These are phyloP conservation scores for Brachyrhaphis roseni DNA, from an alignment of 2,797 vertebrate species.

Conservation along the genomic window DNA sequence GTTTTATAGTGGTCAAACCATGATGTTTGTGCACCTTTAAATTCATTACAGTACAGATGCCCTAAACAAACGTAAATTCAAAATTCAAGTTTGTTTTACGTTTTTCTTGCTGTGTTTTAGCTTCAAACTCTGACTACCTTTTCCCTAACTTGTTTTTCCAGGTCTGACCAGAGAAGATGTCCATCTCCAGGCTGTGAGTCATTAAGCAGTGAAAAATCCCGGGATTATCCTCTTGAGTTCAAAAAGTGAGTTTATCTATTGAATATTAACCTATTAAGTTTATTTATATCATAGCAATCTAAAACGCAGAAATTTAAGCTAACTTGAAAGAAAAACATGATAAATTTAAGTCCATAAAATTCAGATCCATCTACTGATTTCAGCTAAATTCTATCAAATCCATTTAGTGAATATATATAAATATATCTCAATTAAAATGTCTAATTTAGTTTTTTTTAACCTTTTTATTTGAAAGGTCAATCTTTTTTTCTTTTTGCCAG, in stretches of 20 bases:
- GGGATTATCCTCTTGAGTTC: slow-evolving; percentile 5
- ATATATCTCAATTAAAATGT: no score
- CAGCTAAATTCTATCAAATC: neutral
- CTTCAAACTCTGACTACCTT: neutral
- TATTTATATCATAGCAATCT: neutral
- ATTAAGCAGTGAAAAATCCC: neutral
- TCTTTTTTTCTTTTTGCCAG: neutral
- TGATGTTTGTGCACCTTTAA: no score
- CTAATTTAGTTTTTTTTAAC: neutral
- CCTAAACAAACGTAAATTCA: neutral
- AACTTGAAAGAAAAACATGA: neutral
- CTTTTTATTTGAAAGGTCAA: no score
- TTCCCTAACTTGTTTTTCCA: neutral
- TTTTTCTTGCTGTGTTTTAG: neutral
- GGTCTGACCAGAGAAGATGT: neutral
- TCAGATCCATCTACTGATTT: neutral
- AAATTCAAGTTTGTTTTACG: neutral
- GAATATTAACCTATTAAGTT: neutral
- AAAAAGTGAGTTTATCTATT: neutral
- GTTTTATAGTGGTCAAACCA: neutral
- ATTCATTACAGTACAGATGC: no score
- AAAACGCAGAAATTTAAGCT: neutral
- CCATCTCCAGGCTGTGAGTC: neutral
- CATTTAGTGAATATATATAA: neutral
- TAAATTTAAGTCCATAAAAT: neutral